Conservation (phyloP, 1,140 invertebrate species). For the Coptotermes formosanus region DNA sequence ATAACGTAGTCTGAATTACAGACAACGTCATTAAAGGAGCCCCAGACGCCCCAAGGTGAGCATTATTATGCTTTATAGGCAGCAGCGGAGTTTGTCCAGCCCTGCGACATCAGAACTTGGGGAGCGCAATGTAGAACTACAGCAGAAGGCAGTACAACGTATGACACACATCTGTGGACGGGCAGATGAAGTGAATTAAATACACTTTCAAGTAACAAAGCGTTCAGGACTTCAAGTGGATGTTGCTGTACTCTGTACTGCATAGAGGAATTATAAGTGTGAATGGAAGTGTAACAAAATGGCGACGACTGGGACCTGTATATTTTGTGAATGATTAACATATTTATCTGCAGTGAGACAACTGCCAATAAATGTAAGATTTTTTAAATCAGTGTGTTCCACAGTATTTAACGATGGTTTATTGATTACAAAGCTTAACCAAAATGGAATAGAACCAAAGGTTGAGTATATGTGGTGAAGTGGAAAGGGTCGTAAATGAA, state of each 20-base stretch:
- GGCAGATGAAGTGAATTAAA: not conserved
- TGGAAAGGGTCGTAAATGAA: too few relatives aligned
- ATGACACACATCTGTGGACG: not conserved
- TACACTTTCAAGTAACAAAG: slow-evolving; percentile 8
- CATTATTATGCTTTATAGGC: too few relatives aligned
- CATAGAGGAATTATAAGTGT: not conserved
- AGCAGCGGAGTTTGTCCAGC: not conserved
- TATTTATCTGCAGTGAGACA: too few relatives aligned
- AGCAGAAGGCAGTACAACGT: not conserved
- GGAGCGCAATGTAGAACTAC: not conserved
- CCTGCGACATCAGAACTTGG: not conserved
- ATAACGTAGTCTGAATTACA: too few relatives aligned
- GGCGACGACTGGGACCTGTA: not conserved
- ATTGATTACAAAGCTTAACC: too few relatives aligned
- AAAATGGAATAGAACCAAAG: too few relatives aligned
- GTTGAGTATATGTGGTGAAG: too few relatives aligned
- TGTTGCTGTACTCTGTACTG: not conserved
- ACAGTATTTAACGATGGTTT: too few relatives aligned
- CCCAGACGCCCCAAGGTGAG: too few relatives aligned
- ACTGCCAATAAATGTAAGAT: too few relatives aligned
- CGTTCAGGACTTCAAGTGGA: not conserved
- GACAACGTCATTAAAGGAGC: too few relatives aligned
- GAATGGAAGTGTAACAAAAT: not conserved
- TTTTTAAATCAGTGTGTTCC: too few relatives aligned
- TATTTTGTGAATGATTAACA: not conserved